These are phyloP conservation scores for Drosophila flavopinicola DNA, from an alignment of 2,888 invertebrate species.

Conservation along the genomic window DNA sequence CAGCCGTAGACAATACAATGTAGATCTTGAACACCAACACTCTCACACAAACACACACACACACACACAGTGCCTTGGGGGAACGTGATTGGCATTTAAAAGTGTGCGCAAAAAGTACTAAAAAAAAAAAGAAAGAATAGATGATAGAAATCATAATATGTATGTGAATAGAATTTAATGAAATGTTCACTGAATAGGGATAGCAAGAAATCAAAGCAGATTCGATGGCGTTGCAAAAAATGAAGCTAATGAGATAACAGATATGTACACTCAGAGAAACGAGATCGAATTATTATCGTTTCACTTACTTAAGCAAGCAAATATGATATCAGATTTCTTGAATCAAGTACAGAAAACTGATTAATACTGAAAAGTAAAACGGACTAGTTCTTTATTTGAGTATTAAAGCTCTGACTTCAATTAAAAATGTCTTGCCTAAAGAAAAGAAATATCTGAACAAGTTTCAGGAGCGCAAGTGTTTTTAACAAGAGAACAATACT, in stretches of 20 bases:
- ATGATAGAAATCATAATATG: conserved; percentile 22
- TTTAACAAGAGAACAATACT: too few relatives aligned
- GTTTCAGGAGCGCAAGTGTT: too few relatives aligned
- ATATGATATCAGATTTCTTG: too few relatives aligned
- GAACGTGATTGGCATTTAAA: conserved; percentile 64
- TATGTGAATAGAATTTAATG: conserved; percentile 22
- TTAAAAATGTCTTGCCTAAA: too few relatives aligned
- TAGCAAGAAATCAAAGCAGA: conserved; percentile 10
- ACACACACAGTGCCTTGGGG: conserved; percentile 31
- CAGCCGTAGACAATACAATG: conserved; percentile 25
- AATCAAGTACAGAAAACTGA: too few relatives aligned
- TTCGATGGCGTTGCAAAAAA: not conserved
- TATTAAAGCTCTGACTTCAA: too few relatives aligned
- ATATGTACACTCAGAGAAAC: not conserved
- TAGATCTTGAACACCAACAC: conserved; percentile 61
- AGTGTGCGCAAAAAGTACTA: conserved; percentile 28
- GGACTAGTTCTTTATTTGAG: too few relatives aligned
- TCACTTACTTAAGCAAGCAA: too few relatives aligned
- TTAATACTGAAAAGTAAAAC: too few relatives aligned
- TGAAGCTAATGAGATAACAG: not conserved
- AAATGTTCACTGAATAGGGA: conserved; percentile 6
- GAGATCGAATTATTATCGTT: too few relatives aligned
- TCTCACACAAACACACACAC: conserved; percentile 33
- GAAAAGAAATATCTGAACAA: too few relatives aligned
- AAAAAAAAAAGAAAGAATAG: conserved; percentile 3